These are phyloP conservation scores for Darevskia nairensis DNA, from an alignment of 2,797 vertebrate genomes.

Conservation along the genomic window DNA sequence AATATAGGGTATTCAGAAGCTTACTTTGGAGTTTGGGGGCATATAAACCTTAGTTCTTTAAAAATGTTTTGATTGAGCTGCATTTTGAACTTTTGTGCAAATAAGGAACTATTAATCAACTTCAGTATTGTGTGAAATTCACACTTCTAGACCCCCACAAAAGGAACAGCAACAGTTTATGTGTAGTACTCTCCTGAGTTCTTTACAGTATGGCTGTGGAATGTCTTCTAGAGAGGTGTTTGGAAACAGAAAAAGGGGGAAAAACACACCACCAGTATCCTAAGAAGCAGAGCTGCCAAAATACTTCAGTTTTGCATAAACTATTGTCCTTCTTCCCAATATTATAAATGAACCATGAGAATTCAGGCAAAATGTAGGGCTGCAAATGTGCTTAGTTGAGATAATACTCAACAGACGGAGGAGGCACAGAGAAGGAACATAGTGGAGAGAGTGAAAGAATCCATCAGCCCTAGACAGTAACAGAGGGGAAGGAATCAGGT, in stretches of 20 bases:
- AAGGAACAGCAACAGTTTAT: background rate
- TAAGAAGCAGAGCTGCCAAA: background rate
- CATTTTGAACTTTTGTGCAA: too few species aligned
- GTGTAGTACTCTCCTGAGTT: background rate
- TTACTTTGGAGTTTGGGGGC: too few species aligned
- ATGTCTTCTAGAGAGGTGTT: background rate
- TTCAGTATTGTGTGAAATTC: background rate
- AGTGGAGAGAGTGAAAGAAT: background rate
- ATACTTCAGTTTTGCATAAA: background rate
- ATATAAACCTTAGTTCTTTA: too few species aligned
- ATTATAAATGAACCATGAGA: constrained; percentile 11
- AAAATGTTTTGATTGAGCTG: too few species aligned
- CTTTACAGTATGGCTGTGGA: background rate
- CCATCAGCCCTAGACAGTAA: background rate
- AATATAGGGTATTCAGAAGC: too few species aligned
- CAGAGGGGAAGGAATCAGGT: constrained; percentile 2
- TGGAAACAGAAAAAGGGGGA: background rate
- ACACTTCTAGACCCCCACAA: background rate
- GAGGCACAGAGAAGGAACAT: background rate
- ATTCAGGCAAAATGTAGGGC: constrained; percentile 13
- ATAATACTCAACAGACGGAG: constrained; percentile 31
- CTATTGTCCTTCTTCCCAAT: constrained; percentile 8
- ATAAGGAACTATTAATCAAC: too few species aligned
- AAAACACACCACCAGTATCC: background rate
- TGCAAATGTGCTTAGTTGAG: constrained; percentile 32